Percentiles rank a stretch among this genome's conserved stretches.
These are phyloP conservation scores for Thripadectes ignobilis DNA, from an alignment of 2,797 vertebrate genomes.

Conservation along the genomic window DNA sequence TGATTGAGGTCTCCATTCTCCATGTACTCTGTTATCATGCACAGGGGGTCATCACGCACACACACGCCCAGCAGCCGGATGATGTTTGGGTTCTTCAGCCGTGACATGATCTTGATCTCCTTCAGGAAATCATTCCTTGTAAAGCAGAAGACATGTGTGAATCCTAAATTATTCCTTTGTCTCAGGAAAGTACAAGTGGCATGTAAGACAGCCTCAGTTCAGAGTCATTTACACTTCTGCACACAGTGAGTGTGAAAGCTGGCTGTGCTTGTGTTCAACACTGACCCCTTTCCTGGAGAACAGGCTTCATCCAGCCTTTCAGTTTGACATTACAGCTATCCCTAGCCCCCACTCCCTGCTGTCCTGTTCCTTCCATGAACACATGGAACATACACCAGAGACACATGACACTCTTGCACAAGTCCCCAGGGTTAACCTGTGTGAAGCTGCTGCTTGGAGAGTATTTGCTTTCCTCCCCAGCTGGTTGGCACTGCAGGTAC, in stretches of 20 bases:
- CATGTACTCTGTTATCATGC: conserved; percentile 99
- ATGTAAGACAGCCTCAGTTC: neutral
- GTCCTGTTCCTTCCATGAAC: neutral
- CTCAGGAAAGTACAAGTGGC: neutral
- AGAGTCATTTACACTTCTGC: neutral
- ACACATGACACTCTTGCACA: accelerated
- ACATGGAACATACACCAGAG: neutral
- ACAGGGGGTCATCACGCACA: conserved; percentile 91
- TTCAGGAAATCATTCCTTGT: conserved; percentile 94
- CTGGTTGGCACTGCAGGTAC: accelerated
- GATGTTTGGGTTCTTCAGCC: conserved; percentile 98
- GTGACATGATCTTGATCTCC: conserved; percentile 99
- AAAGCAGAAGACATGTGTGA: neutral
- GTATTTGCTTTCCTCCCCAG: neutral
- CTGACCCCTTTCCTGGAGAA: neutral
- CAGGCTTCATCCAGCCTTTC: neutral
- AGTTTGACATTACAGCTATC: accelerated
- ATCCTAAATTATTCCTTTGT: neutral
- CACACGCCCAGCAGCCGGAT: conserved; percentile 95
- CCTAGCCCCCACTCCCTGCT: neutral
- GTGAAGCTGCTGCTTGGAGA: neutral
- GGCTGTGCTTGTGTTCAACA: neutral
- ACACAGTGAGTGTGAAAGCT: neutral
- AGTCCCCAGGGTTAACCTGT: neutral
- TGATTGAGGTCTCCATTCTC: conserved; percentile 98